Base-by-base conservation (phyloP, 2,888 invertebrate species). In the Idaea biselata region DNA sequence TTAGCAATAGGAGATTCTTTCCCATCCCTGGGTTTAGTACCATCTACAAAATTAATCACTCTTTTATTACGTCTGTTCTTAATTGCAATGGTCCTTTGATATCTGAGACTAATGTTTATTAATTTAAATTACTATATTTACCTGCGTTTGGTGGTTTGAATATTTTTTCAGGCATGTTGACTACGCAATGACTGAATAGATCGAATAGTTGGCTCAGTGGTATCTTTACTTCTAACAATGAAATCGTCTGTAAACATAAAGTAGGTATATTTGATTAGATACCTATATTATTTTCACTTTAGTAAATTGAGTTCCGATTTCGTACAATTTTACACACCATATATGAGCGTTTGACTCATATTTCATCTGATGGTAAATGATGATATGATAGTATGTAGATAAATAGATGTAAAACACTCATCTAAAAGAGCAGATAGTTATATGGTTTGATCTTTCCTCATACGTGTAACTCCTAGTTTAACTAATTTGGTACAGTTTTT, bases 151-250 rank as follows among this genome's bases (percentile, higher is more conserved):
- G 82, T 0, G 91, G 86, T 65, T 86, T 87, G 61, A 87, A 86
- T 55, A 89, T 84, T 69, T 88, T 90, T 72, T 92, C 91, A 0
- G 91, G 91, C 66, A 92, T 67, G 58, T 88, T 89, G 68, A 97
- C 95, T 55, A 96, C 96, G 6, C 98, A 98, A 79, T 96, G 96
- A 68, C 96, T 96, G 88, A 99, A 98, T 93, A 99, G 96, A 25
- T 96, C 95, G 84, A 99, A 97, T 58, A 99, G 89, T 71, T 98
- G 95, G 6, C 95, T 94, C 60, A 99, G 88, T 0, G 99, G 98
- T 66, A 99, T 97, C 59, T 97, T 95, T 68, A 99, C 97, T 79
- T 98, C 98, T 74, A 99, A 83, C 82, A 96, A 94, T 0, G 98
- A 97, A 63, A 99, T 93, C 0, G 96, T 96, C 94, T 96, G 93